Conservation (phyloP, 2,888 invertebrate species). For the Polylopha cassiicola region DNA sequence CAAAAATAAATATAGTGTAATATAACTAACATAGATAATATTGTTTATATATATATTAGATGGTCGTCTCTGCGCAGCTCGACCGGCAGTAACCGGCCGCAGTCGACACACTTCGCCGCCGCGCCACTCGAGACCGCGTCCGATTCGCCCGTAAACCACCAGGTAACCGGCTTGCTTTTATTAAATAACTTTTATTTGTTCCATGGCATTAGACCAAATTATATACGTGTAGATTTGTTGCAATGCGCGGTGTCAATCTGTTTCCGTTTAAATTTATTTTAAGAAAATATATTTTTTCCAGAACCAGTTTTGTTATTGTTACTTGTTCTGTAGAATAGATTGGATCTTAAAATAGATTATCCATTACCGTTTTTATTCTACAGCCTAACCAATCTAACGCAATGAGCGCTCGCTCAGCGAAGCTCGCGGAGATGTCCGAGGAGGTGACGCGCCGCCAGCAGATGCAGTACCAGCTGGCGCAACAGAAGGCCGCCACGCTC, state of each 20-base stretch:
- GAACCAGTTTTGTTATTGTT: no score
- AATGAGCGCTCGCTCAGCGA: conserved; percentile 72
- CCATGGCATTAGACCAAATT: no score
- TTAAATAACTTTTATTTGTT: no score
- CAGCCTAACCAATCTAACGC: conserved; percentile 41
- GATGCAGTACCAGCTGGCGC: conserved; percentile 45
- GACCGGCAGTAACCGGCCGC: conserved; percentile 64
- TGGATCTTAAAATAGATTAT: no score
- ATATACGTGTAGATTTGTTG: no score
- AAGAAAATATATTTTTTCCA: no score
- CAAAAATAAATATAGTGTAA: no score
- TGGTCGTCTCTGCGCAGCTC: conserved; percentile 80
- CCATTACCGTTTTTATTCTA: conserved; percentile 8
- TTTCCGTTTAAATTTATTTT: no score
- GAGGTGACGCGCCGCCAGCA: conserved; percentile 82
- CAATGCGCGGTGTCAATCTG: no score
- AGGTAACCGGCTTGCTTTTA: conserved; percentile 32
- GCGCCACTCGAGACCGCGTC: conserved; percentile 38
- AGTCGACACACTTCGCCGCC: conserved; percentile 59
- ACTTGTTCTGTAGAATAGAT: no score
- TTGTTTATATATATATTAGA: conserved; percentile 30
- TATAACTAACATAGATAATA: no score
- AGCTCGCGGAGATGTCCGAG: conserved; percentile 89
- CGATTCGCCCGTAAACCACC: conserved; percentile 49
- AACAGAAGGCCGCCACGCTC: conserved; percentile 14